Evolutionary conservation across 2,888 invertebrate genomes (phyloP), one percentile per base, ranked within the genome.

Genomic region (Agrochola lota): DNA sequence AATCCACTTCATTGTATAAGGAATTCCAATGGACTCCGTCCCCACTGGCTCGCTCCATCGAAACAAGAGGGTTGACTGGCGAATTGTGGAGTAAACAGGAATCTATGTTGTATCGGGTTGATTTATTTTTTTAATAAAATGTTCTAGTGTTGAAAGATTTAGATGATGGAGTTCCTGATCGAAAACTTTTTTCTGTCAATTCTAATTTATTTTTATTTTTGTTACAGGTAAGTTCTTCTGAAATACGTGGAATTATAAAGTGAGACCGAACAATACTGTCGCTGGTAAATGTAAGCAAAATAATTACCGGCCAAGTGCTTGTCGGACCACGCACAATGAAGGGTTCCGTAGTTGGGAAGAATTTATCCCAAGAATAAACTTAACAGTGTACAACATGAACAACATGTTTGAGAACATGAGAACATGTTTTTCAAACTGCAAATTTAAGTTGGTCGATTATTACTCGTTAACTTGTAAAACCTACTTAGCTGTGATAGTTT

Each of bases 1-100:
- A 96, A 96, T 96, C 96, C 94, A 95, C 95, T 96, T 94, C 95
- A 94, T 93, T 94, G 93, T 93, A 93, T 93, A 94, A 94, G 94
- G 95, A 95, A 95, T 95, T 95, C 95, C 95, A 93, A 95, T 94
- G 94, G 94, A 95, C 93, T 93, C 85, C 84, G 90, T 84, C 87
- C 86, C 89, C 83, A 83, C 69, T 76, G 88, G 89, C 90, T 90
- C 88, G 77, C 80, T 85, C 82, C 81, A 86, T 89, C 86, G 87
- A 86, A 86, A 85, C 87, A 87, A 83, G 85, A 71, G 89, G 85
- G 85, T 84, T 82, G 84, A 85, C 85, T 81, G n/a, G 84, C 69
- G 84, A 75, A 75, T 75, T 82, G 78, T 84, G 74, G 74, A 75
- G 74, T 78, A 63, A 78, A 85, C 78, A 75, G 52, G 23, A 78